Evolutionary conservation across 2,888 invertebrate genomes (phyloP), one percentile per base, ranked within the genome.

Genomic region (Synanthedon andrenaeformis): DNA sequence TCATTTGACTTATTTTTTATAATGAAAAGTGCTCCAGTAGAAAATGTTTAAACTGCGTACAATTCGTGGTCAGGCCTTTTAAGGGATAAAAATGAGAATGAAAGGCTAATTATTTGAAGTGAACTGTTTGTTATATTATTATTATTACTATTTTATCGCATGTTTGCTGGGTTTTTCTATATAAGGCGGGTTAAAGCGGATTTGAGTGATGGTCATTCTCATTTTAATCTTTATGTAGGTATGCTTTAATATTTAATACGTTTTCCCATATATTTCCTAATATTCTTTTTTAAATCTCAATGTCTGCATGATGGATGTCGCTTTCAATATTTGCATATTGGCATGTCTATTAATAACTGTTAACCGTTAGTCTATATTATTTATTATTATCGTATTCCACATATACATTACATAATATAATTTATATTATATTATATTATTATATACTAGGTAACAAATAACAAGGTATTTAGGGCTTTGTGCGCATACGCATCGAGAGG

Each of bases 21-120:
- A 35, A 35, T 8, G 1, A 35, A 2, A 10, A 35, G 1, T 2
- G 35, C 35, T 8, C 35, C 8, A 35, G 10, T 35, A 10, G 10
- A 35, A 35, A 3, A 35, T 45, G 45, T 45, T 42, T 42, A 42
- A 23, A 23, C 1, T 12, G 42, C 42, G 17, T 49, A 23, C 49
- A 67, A 69, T 67, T 66, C 74, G 77, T 75, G 77, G 64, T 71
- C 74, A 71, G 70, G 70, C 71, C 71, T 73, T 65, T 54, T 35
- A 35, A 58, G 65, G 71, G 84, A 83, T 85, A 79, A 58, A 84
- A 86, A 85, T 86, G 85, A 85, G 85, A 86, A 86, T 85, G 85
- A 72, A 62, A 57, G 58, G 59, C 49, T 51, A 41, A n/a, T 23
- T 35, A 35, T 35, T 10, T 35, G 10, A 35, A 35, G 35, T 35